Evolutionary conservation across 1,140 invertebrate species (phyloP).

Genomic region (Bombus cullumanus): DNA sequence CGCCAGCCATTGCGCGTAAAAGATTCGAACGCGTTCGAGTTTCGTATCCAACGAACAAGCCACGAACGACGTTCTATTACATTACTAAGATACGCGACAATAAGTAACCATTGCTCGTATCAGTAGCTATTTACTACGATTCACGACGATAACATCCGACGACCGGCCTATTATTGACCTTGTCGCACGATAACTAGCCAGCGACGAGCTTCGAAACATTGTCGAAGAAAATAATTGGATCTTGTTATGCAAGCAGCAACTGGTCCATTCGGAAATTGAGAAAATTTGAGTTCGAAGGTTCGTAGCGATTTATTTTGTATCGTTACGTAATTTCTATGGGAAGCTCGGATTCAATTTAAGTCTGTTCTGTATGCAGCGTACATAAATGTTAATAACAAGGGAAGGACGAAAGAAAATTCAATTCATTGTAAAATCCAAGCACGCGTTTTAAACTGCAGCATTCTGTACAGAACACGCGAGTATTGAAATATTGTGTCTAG

Average conservation of each 20-base stretch:
- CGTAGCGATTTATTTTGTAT: neutral
- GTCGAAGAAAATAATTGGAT: slow-evolving; percentile 8
- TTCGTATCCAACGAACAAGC: neutral
- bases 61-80: neutral
- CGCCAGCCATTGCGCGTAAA: too few species aligned
- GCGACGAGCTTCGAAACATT: too few species aligned
- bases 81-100: neutral
- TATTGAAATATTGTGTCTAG: too few species aligned
- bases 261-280: neutral
- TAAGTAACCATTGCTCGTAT: neutral
- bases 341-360: too few species aligned
- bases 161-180: slow-evolving; percentile 20
- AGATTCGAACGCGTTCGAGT: neutral
- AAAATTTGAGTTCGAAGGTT: neutral
- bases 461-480: too few species aligned
- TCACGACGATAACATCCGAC: neutral
- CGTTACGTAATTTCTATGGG: neutral
- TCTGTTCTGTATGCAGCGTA: too few species aligned
- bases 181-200: slow-evolving; percentile 13
- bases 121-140: slow-evolving; percentile 11
- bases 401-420: too few species aligned
- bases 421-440: too few species aligned
- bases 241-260: neutral
- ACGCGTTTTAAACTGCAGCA: too few species aligned
- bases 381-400: too few species aligned